phyloP scores from a whole-genome alignment of 2,888 invertebrate genomes.

The Agrochola circellaris region DNA sequence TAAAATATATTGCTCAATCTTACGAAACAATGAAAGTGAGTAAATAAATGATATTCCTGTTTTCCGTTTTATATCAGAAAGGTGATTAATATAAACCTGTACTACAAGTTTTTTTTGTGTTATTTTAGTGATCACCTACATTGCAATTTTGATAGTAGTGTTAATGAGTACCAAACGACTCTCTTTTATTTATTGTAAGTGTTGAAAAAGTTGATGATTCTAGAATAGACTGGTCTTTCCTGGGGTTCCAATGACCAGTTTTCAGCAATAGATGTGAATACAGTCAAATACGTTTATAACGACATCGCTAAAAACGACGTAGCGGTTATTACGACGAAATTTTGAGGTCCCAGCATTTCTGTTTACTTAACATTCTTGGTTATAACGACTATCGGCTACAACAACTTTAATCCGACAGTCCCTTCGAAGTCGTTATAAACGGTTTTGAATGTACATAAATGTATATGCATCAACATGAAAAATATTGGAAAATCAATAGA shows the following conservation, averaged over 20 bases:
- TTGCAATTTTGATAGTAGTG: neutral
- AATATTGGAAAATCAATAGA: neutral
- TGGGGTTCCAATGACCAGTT: neutral
- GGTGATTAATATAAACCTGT: slow-evolving; percentile 2
- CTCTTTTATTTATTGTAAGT: neutral
- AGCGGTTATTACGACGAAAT: too few relatives aligned
- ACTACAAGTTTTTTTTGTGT: slow-evolving; percentile 1
- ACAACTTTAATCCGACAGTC: too few relatives aligned
- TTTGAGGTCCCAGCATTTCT: too few relatives aligned
- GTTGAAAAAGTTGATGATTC: neutral
- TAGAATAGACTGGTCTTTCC: neutral
- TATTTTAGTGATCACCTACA: neutral
- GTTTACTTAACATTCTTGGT: too few relatives aligned
- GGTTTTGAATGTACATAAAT: too few relatives aligned
- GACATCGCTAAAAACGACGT: too few relatives aligned
- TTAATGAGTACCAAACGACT: neutral
- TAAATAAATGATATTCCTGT: neutral
- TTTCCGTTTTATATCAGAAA: neutral
- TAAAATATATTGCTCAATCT: neutral
- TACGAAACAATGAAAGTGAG: neutral
- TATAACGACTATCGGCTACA: too few relatives aligned
- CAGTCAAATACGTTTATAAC: too few relatives aligned
- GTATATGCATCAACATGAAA: neutral
- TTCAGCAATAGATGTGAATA: neutral
- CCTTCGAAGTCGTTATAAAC: too few relatives aligned